phyloP scores from a whole-genome alignment of 2,113 vertebrate species.

The Heterotis niloticus region DNA sequence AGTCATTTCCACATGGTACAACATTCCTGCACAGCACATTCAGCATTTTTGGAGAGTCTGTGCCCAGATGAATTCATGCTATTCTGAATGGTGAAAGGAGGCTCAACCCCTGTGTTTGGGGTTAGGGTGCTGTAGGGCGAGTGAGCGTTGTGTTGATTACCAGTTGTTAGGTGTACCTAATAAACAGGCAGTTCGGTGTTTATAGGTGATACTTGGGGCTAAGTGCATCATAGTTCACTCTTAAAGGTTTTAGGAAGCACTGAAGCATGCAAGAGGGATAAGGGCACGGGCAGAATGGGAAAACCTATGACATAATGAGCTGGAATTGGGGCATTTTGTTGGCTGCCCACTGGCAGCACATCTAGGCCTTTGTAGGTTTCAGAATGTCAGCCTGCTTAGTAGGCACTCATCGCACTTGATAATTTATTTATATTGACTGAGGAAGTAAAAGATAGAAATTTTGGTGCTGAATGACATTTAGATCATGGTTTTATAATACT shows the following conservation, averaged over 20 bases:
- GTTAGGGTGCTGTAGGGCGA: too few species aligned
- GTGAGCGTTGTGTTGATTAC: too few species aligned
- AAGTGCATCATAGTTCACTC: not conserved
- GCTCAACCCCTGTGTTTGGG: too few species aligned
- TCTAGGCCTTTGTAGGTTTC: not conserved
- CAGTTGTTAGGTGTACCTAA: too few species aligned
- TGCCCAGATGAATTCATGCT: too few species aligned
- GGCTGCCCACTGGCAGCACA: not conserved
- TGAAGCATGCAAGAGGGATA: slow-evolving; percentile 15
- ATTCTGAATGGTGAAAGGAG: too few species aligned
- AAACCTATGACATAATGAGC: not conserved
- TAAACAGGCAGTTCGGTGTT: not conserved
- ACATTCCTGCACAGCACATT: too few species aligned
- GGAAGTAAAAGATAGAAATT: not conserved
- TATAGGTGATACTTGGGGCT: not conserved
- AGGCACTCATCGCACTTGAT: slow-evolving; percentile 1
- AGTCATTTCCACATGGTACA: too few species aligned
- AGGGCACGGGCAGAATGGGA: not conserved
- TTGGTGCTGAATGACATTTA: not conserved
- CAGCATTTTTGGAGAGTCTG: too few species aligned
- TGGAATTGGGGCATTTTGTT: not conserved
- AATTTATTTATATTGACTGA: not conserved
- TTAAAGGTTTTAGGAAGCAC: not conserved
- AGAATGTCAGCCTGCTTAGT: slow-evolving; percentile 13
- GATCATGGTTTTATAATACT: not conserved